Base-by-base conservation (phyloP, 2,888 invertebrate genomes). In the Melanchra persicariae region DNA sequence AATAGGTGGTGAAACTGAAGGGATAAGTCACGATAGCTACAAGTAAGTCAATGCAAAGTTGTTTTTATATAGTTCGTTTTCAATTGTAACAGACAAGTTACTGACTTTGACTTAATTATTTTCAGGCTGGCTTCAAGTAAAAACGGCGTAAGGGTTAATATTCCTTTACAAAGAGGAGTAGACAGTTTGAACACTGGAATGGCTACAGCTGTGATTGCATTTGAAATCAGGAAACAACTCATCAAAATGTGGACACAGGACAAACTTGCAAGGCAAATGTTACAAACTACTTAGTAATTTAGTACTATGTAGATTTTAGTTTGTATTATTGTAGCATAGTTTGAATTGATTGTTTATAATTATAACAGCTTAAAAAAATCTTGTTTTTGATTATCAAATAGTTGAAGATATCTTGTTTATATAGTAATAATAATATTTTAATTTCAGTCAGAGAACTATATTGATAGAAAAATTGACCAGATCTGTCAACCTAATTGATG, bases 1-100 rank as follows among this genome's bases (percentile, higher is more conserved):
- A 47, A 96, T 99, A 82, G 98, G 99, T 19, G 99, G 99, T 12
- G 99, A 99, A 94, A 98, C 98, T 10, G 97, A 98, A 91, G 98
- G 99, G 0, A 95, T 99, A n/a, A 98, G 98, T 93, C 90, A 96
- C 26, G 96, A 97, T 37, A 97, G 98, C 8, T 97, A 97, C 87
- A 92, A 86, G 97, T 97, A 89, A 89, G 89, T 87, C 17, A 24
- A 52, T 37, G 17, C 1, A 1, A 47, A 12, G 5, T 17, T 12
- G 1, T 26, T 10, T 37, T 52, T 34, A 45, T 22, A 37, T 15
- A 1, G 34, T 12, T 4, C 52, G 15, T 22, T 49, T 62, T 26
- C 7, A 24, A 2, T 5, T n/a, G 24, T 40, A 6, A 17, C 24
- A 43, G 17, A 1, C 5, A 17, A 40, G 6, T 34, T 15, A 43